These are phyloP conservation scores for Apocheima hispidaria DNA, from an alignment of 2,888 invertebrate species.

Conservation along the genomic window DNA sequence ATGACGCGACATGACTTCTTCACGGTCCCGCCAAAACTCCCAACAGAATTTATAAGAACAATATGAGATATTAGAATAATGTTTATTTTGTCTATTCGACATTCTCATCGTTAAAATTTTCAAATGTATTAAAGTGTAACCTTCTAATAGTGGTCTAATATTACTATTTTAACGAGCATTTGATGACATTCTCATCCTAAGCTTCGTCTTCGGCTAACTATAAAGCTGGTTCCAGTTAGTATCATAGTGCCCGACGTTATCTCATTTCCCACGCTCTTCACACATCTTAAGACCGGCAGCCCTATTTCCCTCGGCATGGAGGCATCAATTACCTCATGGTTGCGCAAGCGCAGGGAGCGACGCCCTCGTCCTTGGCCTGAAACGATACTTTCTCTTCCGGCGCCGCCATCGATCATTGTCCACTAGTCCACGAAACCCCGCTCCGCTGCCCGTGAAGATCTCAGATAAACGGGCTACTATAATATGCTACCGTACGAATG, in stretches of 20 bases:
- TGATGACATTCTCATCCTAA: not conserved
- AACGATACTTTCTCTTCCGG: conserved; percentile 77
- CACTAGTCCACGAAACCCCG: conserved; percentile 28
- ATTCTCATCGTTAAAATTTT: too few species aligned
- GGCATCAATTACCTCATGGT: conserved; percentile 67
- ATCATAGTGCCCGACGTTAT: conserved; percentile 11
- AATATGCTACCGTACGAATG: conserved; percentile 22
- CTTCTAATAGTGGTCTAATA: too few species aligned
- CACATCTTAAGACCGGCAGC: conserved; percentile 31
- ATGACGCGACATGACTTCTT: too few species aligned
- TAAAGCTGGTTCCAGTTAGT: conserved; percentile 10
- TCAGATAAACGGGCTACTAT: conserved; percentile 30
- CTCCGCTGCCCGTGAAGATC: conserved; percentile 42
- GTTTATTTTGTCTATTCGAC: too few species aligned
- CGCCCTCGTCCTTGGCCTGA: conserved; percentile 81
- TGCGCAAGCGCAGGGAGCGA: conserved; percentile 72
- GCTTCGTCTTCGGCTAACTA: not conserved
- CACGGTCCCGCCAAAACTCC: too few species aligned
- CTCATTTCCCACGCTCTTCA: conserved; percentile 27
- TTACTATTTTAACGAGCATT: not conserved
- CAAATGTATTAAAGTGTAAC: too few species aligned
- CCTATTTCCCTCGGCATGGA: conserved; percentile 46
- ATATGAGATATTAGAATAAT: too few species aligned
- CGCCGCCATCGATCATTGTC: conserved; percentile 58
- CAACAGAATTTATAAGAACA: too few species aligned